These are phyloP conservation scores for Osedax fenrisi DNA, from an alignment of 2,888 invertebrate genomes.

Conservation along the genomic window DNA sequence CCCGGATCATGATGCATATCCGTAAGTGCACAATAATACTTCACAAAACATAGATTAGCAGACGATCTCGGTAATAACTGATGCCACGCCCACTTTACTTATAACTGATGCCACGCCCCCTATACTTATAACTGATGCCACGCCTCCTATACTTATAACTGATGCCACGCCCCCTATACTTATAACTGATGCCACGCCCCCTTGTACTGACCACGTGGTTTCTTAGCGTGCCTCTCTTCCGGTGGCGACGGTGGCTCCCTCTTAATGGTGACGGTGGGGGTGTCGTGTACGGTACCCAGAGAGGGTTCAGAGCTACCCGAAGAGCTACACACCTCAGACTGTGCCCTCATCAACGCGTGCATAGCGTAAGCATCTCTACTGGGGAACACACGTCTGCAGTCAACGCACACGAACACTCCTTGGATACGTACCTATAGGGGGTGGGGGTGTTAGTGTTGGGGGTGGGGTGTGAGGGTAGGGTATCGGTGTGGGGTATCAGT, in stretches of 20 bases:
- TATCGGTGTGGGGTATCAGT: neutral
- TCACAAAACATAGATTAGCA: too few relatives aligned
- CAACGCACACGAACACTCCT: constrained; percentile 45
- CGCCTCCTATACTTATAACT: too few relatives aligned
- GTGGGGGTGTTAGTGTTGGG: neutral
- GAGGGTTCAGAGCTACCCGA: neutral
- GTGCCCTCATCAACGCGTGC: constrained; percentile 50
- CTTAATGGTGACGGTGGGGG: neutral
- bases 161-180: too few relatives aligned
- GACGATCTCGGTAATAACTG: too few relatives aligned
- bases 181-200: too few relatives aligned
- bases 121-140: too few relatives aligned
- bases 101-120: too few relatives aligned
- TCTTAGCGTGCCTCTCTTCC: neutral
- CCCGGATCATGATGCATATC: too few relatives aligned
- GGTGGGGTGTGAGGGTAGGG: neutral
- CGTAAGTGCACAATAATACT: too few relatives aligned
- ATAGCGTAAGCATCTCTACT: constrained; percentile 50
- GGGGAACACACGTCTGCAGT: constrained; percentile 45
- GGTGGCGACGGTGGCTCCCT: neutral
- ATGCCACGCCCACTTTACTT: too few relatives aligned
- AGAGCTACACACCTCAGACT: constrained; percentile 40
- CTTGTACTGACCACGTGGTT: constrained; percentile 5
- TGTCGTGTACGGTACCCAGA: neutral
- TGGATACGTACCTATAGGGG: constrained; percentile 35